Evolutionary conservation across 2,113 vertebrate species (phyloP), one percentile per base, ranked within the genome.

Genomic region (Larimichthys crocea): DNA sequence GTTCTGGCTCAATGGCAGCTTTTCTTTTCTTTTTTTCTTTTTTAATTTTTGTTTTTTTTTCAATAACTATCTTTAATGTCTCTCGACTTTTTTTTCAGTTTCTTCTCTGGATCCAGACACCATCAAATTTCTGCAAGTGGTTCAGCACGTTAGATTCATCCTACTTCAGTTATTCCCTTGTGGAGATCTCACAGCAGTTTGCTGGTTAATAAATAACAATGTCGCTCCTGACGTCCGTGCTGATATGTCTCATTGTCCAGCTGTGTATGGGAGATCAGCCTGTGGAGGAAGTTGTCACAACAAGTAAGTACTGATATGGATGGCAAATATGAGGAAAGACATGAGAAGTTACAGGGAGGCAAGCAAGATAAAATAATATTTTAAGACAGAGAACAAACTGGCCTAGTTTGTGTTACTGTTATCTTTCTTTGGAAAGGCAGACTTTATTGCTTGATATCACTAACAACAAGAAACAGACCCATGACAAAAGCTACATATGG

Each of bases 161-260:
- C 24, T 11, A 59, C 22, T 59, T 5, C 44, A 56, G 55, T 40
- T 55, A 14, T 52, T 24, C 22, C 10, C 24, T 12, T 29, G 24
- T 19, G n/a, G 69, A 9, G 42, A 61, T n/a, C 49, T 2, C 49
- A 50, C 29, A 19, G 22, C 22, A 15, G 29, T 31, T 35, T 50
- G 44, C 22, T 55, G 59, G n/a, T 52, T 12, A 7, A 26, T 26
- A 35, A 63, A 35, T 16, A 22, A 76, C 63, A 69, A 95, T 95
- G 94, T 88, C 73, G 24, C 52, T 92, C 17, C 89, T 49, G 17
- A 5, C 92, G 26, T 73, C 91, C 5, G 35, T 91, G 66, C 65
- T 95, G 79, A 68, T 95, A 44, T 93, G 81, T 17, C 78, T 95
- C 4, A 17, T 74, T 1, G 55, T 86, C 67, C 85, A 91, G 46